Percentiles rank a stretch among this genome's conserved stretches.
Conservation (phyloP, 2,113 vertebrate species). For the Bos javanicus region DNA sequence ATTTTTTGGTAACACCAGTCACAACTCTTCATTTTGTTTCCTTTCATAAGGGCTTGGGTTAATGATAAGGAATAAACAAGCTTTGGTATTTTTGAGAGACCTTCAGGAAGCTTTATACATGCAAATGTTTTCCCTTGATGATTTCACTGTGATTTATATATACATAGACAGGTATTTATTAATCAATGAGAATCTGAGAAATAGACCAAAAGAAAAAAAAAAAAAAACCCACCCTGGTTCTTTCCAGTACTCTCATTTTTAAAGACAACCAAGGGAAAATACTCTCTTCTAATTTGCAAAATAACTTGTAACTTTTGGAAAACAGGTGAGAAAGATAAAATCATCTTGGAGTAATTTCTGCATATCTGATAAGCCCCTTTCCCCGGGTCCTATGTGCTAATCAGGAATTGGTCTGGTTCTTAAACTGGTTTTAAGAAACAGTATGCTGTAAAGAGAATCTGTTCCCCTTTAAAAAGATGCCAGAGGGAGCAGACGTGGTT, state of each 20-base stretch:
- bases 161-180: neutral
- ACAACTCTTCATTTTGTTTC: neutral
- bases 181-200: conserved; percentile 36
- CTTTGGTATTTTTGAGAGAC: conserved; percentile 72
- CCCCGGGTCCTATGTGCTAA: rapidly evolving
- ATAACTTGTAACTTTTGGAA: neutral
- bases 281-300: neutral
- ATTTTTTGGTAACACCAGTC: neutral
- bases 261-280: neutral
- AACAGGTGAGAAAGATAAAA: neutral
- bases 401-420: neutral
- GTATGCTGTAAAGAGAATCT: neutral
- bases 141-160: neutral
- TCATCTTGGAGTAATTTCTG: neutral
- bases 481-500: too few species aligned
- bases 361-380: neutral
- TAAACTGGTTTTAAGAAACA: neutral
- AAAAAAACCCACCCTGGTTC: conserved; percentile 7
- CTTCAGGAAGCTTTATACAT: conserved; percentile 58
- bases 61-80: conserved; percentile 34
- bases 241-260: neutral
- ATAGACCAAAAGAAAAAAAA: conserved; percentile 16
- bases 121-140: conserved; percentile 45
- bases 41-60: conserved; percentile 54
- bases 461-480: neutral